Evolutionary conservation across 1,140 invertebrate species (phyloP).

Genomic region (Adoxophyes honmai): DNA sequence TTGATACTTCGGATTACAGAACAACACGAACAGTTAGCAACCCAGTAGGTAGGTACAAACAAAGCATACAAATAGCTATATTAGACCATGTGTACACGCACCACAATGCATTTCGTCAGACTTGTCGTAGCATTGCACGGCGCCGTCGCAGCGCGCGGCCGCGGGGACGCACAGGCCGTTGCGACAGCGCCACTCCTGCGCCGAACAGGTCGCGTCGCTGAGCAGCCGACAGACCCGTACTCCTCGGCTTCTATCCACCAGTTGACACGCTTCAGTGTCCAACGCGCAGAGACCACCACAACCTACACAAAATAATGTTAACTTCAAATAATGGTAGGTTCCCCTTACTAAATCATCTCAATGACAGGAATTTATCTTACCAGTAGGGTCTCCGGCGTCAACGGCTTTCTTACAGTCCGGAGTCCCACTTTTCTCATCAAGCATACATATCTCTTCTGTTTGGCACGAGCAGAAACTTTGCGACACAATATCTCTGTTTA

Average conservation of each 20-base stretch:
- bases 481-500: conserved; percentile 48
- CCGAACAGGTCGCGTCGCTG: conserved; percentile 71
- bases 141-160: conserved; percentile 84
- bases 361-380: conserved; percentile 33
- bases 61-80: too few relatives aligned
- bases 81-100: conserved; percentile 68
- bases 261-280: conserved; percentile 84
- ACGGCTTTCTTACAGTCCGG: conserved; percentile 79
- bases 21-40: too few relatives aligned
- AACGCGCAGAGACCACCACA: conserved; percentile 85
- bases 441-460: conserved; percentile 81
- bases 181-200: conserved; percentile 83
- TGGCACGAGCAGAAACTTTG: conserved; percentile 70
- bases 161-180: conserved; percentile 84
- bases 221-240: conserved; percentile 73
- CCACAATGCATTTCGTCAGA: conserved; percentile 89
- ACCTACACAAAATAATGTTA: conserved; percentile 46
- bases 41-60: too few relatives aligned
- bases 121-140: conserved; percentile 87
- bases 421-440: conserved; percentile 78
- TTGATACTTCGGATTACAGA: too few relatives aligned
- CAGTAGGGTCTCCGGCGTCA: conserved; percentile 83
- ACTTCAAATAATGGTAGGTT: too few relatives aligned
- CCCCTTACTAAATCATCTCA: too few relatives aligned
- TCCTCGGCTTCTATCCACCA: conserved; percentile 75